Conservation (phyloP, 2,797 vertebrate genomes). For the Stomatorhinus walkeri region DNA sequence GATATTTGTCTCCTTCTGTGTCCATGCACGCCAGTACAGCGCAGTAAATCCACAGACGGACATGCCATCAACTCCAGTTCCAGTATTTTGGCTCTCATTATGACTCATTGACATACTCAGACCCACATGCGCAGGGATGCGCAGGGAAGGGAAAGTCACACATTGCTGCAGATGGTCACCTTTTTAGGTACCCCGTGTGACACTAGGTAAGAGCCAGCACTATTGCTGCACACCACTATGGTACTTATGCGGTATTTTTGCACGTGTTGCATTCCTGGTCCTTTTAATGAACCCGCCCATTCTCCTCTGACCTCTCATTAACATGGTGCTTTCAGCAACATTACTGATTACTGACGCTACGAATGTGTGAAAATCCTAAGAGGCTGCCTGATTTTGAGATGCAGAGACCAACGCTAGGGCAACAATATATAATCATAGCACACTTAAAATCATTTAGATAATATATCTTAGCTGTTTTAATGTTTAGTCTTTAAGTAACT, state of each 20-base stretch:
- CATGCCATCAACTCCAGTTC: background rate
- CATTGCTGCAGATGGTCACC: background rate
- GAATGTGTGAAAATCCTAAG: background rate
- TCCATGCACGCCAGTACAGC: background rate
- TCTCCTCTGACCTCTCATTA: background rate
- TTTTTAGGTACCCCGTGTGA: background rate
- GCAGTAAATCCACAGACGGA: background rate
- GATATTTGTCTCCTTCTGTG: background rate
- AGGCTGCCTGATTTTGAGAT: background rate
- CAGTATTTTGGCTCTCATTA: background rate
- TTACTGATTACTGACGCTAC: background rate
- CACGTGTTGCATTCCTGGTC: background rate
- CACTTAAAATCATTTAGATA: background rate
- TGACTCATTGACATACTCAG: background rate
- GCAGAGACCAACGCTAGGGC: background rate
- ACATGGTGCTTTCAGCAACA: background rate
- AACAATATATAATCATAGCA: background rate
- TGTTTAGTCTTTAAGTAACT: background rate
- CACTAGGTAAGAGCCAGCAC: background rate
- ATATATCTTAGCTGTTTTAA: background rate
- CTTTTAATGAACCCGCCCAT: background rate
- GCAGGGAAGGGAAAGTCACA: background rate
- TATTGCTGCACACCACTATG: background rate
- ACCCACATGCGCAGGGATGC: background rate
- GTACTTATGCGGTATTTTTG: background rate